Evolutionary conservation across 2,888 invertebrate species (phyloP).

Genomic region (Yponomeuta evonymella): DNA sequence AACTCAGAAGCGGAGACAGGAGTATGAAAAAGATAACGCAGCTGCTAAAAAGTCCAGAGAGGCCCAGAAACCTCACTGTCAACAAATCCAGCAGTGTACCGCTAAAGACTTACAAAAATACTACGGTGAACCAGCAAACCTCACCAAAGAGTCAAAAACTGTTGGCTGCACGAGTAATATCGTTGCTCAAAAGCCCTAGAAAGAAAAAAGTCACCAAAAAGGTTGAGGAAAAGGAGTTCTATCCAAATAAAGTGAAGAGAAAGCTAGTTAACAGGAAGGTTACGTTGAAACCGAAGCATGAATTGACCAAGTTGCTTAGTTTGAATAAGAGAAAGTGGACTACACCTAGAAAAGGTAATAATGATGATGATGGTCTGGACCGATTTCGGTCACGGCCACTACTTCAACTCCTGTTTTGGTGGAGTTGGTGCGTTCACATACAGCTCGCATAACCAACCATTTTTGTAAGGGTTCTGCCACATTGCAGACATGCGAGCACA

Average conservation of each 20-base stretch:
- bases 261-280: slow-evolving; percentile 34
- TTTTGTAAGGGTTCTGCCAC: too few relatives aligned
- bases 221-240: slow-evolving; percentile 33
- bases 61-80: not conserved
- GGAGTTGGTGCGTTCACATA: too few relatives aligned
- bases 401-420: too few relatives aligned
- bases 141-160: not conserved
- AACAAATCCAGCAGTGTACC: not conserved
- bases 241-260: slow-evolving; percentile 45
- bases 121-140: not conserved
- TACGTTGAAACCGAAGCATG: slow-evolving; percentile 40
- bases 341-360: slow-evolving; percentile 41
- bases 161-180: not conserved
- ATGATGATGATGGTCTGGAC: too few relatives aligned
- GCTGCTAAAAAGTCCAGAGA: slow-evolving; percentile 26
- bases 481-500: too few relatives aligned
- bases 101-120: slow-evolving; percentile 4
- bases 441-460: too few relatives aligned
- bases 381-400: too few relatives aligned
- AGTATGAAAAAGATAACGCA: slow-evolving; percentile 27
- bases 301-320: slow-evolving; percentile 37
- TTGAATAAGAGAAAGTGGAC: slow-evolving; percentile 46
- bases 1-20: slow-evolving; percentile 28
- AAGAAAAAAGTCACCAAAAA: not conserved
- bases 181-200: not conserved